A percentile compares a stretch with the other conserved stretches of the same genome.
Conservation (phyloP, 2,113 vertebrate species). For the Eclectus roratus region DNA sequence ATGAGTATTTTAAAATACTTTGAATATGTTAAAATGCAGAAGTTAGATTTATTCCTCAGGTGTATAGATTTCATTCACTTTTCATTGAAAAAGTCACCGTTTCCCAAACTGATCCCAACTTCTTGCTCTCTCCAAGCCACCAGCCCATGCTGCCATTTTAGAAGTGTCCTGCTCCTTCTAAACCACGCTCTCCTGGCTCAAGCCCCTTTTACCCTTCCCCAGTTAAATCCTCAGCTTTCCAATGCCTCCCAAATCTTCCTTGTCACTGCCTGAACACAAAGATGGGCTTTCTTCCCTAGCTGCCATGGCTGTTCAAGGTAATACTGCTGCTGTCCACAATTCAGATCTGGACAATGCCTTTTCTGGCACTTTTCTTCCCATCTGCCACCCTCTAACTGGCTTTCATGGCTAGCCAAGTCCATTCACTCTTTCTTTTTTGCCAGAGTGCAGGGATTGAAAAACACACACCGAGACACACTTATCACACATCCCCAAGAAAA, state of each 20-base stretch:
- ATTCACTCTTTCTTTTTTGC: background rate
- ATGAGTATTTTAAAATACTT: background rate
- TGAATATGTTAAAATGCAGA: background rate
- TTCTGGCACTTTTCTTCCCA: background rate
- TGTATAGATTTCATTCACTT: background rate
- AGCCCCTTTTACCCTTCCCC: background rate
- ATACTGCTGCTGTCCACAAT: background rate
- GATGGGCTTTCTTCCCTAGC: background rate
- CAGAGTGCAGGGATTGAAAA: background rate
- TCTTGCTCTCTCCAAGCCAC: background rate
- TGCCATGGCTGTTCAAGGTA: background rate
- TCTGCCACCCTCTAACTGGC: background rate
- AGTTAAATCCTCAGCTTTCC: background rate
- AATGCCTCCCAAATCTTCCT: background rate
- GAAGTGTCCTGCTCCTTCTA: background rate
- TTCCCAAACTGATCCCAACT: background rate
- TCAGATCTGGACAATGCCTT: background rate
- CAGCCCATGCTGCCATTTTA: background rate
- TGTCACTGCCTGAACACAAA: background rate
- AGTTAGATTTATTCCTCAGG: background rate
- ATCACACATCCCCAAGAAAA: background rate
- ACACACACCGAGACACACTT: rapidly evolving
- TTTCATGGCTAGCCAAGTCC: background rate
- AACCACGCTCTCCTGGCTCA: background rate
- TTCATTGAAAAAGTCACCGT: background rate